These are phyloP conservation scores for Urophycis tenuis DNA, from an alignment of 2,797 vertebrate genomes.

Conservation along the genomic window DNA sequence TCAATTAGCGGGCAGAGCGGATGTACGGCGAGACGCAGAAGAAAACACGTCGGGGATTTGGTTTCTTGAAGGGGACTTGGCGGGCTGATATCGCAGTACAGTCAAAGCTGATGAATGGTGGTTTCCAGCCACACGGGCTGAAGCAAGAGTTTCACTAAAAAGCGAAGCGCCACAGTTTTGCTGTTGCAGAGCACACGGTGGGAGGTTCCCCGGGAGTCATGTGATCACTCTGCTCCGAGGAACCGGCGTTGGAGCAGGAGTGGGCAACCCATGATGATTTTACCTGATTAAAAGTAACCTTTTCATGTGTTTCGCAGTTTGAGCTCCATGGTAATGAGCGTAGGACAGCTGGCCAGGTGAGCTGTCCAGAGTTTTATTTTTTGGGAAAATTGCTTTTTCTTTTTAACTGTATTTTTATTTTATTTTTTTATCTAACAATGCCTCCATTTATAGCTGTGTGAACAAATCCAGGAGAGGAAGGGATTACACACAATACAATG, in stretches of 20 bases:
- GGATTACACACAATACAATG: conserved; percentile 32
- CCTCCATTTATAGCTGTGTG: background rate
- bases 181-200: conserved; percentile 40
- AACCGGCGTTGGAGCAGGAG: background rate
- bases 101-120: conserved; percentile 12
- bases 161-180: conserved; percentile 22
- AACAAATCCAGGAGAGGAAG: background rate
- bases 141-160: background rate
- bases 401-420: too few relatives aligned
- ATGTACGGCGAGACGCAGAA: background rate
- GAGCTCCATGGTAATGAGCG: background rate
- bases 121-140: background rate
- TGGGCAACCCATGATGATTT: background rate
- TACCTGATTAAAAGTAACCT: background rate
- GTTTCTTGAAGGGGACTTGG: background rate
- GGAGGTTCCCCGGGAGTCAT: background rate
- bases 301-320: background rate
- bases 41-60: background rate
- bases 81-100: background rate
- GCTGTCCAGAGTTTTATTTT: background rate
- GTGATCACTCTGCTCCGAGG: background rate
- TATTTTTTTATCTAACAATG: background rate
- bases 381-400: background rate
- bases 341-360: background rate
- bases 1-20: background rate